Evolutionary conservation across 2,888 invertebrate genomes (phyloP).

Genomic region (Eudemis profundana): DNA sequence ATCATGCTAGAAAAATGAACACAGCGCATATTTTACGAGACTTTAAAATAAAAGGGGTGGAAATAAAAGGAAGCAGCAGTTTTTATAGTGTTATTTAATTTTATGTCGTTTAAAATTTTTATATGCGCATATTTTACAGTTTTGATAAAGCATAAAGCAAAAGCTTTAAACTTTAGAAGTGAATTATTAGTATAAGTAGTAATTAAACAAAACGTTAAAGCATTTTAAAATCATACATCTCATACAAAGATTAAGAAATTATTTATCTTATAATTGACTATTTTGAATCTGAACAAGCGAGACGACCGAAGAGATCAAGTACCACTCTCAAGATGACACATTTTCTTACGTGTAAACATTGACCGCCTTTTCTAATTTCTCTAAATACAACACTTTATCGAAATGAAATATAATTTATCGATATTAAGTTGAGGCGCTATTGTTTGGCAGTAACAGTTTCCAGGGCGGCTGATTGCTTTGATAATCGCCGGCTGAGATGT

Average conservation of each 20-base stretch:
- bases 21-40: too few species aligned
- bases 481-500: conserved; percentile 76
- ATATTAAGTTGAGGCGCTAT: conserved; percentile 19
- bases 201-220: too few species aligned
- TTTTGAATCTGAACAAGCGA: too few species aligned
- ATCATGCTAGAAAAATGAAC: too few species aligned
- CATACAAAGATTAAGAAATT: too few species aligned
- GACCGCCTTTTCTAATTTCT: too few species aligned
- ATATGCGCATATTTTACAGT: background rate
- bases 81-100: background rate
- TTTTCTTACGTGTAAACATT: too few species aligned
- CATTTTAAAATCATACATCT: too few species aligned
- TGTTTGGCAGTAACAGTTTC: conserved; percentile 64
- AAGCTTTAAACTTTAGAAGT: background rate
- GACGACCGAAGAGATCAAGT: too few species aligned
- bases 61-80: background rate
- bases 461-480: conserved; percentile 78
- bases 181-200: background rate
- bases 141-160: background rate
- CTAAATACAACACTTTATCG: background rate
- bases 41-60: too few species aligned
- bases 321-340: too few species aligned
- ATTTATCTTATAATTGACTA: too few species aligned
- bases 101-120: background rate
- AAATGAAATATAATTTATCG: conserved; percentile 25